A percentile compares a stretch with the other conserved stretches of the same genome.
These are phyloP conservation scores for Alces alces DNA, from an alignment of 2,113 vertebrate species.

Conservation along the genomic window DNA sequence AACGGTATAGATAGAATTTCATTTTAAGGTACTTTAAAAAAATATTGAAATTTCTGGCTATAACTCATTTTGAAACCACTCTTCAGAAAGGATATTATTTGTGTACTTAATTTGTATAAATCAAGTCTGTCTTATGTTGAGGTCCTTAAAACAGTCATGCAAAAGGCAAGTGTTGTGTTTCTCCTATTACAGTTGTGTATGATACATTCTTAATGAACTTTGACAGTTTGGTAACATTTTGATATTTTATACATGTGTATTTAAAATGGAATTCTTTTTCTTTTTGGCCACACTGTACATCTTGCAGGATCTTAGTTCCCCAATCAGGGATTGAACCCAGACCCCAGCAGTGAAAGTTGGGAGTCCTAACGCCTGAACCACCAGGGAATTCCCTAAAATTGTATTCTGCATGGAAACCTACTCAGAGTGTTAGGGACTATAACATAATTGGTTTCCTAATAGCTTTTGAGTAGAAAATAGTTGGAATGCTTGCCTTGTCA, in stretches of 20 bases:
- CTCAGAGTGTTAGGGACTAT: not conserved
- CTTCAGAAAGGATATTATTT: not conserved
- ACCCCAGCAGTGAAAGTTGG: not conserved
- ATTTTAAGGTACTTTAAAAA: not conserved
- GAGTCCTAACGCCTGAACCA: not conserved
- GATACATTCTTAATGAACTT: not conserved
- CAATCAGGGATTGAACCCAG: not conserved
- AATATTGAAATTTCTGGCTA: not conserved
- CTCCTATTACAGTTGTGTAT: not conserved
- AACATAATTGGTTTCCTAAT: not conserved
- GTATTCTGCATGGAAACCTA: not conserved
- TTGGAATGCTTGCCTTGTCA: not conserved
- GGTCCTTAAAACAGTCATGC: not conserved
- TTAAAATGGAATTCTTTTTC: not conserved
- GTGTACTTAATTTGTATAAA: constrained; percentile 1
- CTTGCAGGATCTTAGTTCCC: not conserved
- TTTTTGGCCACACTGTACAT: not conserved
- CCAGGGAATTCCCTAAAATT: not conserved
- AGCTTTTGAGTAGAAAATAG: not conserved
- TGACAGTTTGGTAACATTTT: not conserved
- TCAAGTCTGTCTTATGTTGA: not conserved
- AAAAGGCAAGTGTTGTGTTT: not conserved
- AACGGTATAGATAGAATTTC: not conserved
- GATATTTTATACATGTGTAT: not conserved
- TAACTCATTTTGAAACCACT: constrained; percentile 16